Evolutionary conservation across 2,888 invertebrate species (phyloP), one percentile per base, ranked within the genome.

Genomic region (Nemotelus pantherinus): DNA sequence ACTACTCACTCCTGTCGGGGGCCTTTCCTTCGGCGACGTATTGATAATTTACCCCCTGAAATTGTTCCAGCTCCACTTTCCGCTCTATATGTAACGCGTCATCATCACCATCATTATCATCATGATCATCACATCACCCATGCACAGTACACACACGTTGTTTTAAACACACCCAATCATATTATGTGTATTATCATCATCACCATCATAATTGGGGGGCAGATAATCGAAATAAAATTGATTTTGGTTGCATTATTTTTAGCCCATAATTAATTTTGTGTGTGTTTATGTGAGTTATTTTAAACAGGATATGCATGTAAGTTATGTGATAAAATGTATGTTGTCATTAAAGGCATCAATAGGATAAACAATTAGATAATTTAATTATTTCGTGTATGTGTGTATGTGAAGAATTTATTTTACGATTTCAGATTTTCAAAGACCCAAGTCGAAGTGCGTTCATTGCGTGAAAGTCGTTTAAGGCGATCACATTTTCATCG

Each of bases 1-100:
- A n/a, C 68, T 82, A 82, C 82, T 82, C 81, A 82, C 82, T 82
- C 82, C 81, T 81, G 81, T 80, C 80, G 80, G 78, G 80, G 80
- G 78, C 80, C 80, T 76, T 82, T 82, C 81, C 82, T 81, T 53
- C 82, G 81, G 71, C 82, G 81, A 58, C 81, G 79, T 76, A 82
- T 82, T 25, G 82, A 82, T 77, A 82, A 80, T 80, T 82, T 82
- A 58, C 81, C 82, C 75, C 80, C 82, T 74, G 79, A 76, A 80
- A 80, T 80, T 60, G 76, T 48, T 78, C 80, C 80, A 58, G 78
- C 77, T 80, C 81, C 81, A 75, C 80, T 81, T 77, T 82, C 82
- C 79, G 81, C 80, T 81, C 82, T 82, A 64, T 41, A 41, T 2
- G 6, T 10, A n/a, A 7, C 4, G 9, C 63, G 43, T 63, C 9